Percentiles rank a stretch among this genome's conserved stretches.
phyloP scores from a whole-genome alignment of 2,888 invertebrate species.

The Pollenia angustigena region DNA sequence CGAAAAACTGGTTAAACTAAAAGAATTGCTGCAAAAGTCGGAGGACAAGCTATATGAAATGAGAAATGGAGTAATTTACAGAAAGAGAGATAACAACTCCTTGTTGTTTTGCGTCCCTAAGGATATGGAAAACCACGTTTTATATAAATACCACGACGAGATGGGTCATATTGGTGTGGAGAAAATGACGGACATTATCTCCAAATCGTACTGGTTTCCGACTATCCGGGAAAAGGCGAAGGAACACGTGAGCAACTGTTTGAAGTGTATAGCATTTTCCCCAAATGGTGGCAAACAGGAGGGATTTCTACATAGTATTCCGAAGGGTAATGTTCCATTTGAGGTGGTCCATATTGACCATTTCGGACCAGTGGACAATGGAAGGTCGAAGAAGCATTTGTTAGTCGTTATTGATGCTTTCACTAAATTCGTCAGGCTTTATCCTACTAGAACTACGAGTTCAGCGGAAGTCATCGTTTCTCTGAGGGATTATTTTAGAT shows the following conservation, averaged over 20 bases:
- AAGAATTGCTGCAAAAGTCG: too few species aligned
- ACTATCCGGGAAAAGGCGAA: constrained; percentile 21
- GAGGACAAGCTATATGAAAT: too few species aligned
- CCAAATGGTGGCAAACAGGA: constrained; percentile 40
- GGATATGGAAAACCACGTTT: constrained; percentile 44
- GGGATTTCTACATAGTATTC: constrained; percentile 50
- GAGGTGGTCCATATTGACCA: constrained; percentile 57
- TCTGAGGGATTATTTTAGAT: neutral
- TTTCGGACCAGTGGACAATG: constrained; percentile 54
- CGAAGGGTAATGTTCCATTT: constrained; percentile 54
- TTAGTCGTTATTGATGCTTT: constrained; percentile 60
- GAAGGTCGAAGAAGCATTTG: constrained; percentile 41
- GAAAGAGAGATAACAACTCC: constrained; percentile 25
- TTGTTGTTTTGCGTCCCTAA: constrained; percentile 56
- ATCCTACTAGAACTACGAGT: neutral
- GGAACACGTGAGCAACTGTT: constrained; percentile 37
- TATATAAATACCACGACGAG: constrained; percentile 54
- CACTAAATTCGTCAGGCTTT: constrained; percentile 55
- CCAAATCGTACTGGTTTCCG: constrained; percentile 42
- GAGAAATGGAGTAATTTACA: constrained; percentile 53
- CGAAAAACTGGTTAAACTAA: too few species aligned
- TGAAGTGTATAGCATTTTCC: constrained; percentile 52
- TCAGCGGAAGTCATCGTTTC: neutral
- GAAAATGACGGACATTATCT: constrained; percentile 38
- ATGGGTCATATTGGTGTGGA: constrained; percentile 46